Evolutionary conservation across 2,797 vertebrate species (phyloP), one percentile per base, ranked within the genome.

Genomic region (Acanthopagrus latus): DNA sequence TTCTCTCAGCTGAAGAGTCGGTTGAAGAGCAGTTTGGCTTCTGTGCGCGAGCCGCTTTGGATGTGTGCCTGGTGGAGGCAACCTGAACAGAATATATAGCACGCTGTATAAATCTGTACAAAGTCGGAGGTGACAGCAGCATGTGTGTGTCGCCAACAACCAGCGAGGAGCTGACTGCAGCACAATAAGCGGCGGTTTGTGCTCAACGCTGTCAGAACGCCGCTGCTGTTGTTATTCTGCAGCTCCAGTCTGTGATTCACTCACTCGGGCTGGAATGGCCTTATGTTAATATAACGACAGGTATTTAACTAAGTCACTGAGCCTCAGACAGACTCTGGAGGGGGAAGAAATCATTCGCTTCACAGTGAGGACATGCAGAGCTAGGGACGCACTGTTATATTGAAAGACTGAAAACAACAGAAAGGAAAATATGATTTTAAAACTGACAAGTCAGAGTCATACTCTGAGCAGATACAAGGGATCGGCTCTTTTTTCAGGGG

Each of bases 61-160:
- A 68, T 16, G 46, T 8, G 56, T 47, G 78, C 83, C 87, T 70
- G 48, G 47, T 21, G 18, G 55, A 66, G 63, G 69, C 63, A 48
- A 57, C 82, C 73, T 77, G 73, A 83, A 71, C 76, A 64, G 81
- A 89, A 83, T 77, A 76, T 72, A 73, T 43, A 84, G 74, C 85
- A 18, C 11, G 65, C 57, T 50, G 80, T 77, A 78, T 64, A 78
- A 85, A 85, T 82, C 69, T 70, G 67, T 66, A 73, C 48, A 50
- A 77, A 85, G 66, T 70, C 25, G 4, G 44, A 77, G 25, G 64
- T 70, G 78, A 72, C 60, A 54, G 70, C 68, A 41, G 74, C 54
- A 4, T 67, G 52, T 58, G 71, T 71, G 62, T 46, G 74, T 76
- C 46, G n/a, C 74, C 70, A 62, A 5, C 71, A 78, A 50, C 20